Percentiles rank a stretch among this genome's conserved stretches.
Conservation (phyloP, 2,113 vertebrate species). For the Acinonyx jubatus region DNA sequence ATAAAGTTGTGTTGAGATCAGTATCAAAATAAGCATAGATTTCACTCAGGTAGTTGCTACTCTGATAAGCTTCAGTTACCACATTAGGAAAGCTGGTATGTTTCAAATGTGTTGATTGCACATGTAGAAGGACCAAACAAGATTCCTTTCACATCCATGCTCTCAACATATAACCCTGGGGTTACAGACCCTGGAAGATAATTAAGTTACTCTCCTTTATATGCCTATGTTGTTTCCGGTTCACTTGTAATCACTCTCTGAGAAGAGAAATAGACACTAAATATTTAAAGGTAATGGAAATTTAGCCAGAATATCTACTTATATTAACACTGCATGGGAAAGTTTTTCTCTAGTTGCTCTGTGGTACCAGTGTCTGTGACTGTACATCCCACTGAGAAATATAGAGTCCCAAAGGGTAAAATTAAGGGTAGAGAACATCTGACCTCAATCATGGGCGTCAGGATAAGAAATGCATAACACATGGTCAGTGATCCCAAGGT, state of each 20-base stretch:
- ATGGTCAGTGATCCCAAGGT: constrained; percentile 36
- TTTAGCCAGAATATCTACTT: neutral
- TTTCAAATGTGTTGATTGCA: constrained; percentile 1
- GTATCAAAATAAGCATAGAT: neutral
- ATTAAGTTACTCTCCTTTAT: neutral
- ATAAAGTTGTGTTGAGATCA: neutral
- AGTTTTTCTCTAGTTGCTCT: constrained; percentile 24
- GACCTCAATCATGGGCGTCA: constrained; percentile 47
- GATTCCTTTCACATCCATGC: neutral
- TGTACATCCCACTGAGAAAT: constrained; percentile 17
- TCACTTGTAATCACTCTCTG: constrained; percentile 18
- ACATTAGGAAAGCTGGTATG: neutral
- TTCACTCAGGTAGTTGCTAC: neutral
- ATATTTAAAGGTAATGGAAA: neutral
- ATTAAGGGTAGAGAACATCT: constrained; percentile 61
- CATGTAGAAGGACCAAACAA: neutral
- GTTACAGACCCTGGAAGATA: neutral
- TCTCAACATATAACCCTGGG: neutral
- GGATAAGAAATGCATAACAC: constrained; percentile 63
- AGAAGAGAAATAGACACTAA: constrained; percentile 42
- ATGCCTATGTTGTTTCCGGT: neutral
- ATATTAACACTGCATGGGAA: constrained; percentile 12
- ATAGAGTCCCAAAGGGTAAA: constrained; percentile 42
- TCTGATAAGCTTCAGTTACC: neutral
- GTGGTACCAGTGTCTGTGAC: neutral